Percentiles rank a stretch among this genome's conserved stretches.
phyloP scores from a whole-genome alignment of 2,888 invertebrate genomes.

The Megamerina dolium region DNA sequence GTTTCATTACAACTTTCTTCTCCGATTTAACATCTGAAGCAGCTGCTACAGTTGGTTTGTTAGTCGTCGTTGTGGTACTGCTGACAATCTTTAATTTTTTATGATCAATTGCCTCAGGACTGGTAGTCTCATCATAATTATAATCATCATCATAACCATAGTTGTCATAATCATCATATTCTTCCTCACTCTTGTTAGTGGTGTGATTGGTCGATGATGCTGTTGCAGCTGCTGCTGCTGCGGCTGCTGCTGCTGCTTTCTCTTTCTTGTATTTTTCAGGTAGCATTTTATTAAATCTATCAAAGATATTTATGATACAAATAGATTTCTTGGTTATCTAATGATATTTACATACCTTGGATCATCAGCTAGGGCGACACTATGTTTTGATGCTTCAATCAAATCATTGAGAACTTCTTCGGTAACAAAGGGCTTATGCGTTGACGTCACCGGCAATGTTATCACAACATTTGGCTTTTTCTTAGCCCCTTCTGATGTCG shows the following conservation, averaged over 20 bases:
- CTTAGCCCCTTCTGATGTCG: constrained; percentile 2
- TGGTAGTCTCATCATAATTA: constrained; percentile 27
- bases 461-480: not conserved
- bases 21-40: constrained; percentile 23
- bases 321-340: not conserved
- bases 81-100: constrained; percentile 28
- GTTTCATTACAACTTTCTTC: constrained; percentile 27
- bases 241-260: constrained; percentile 23
- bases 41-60: constrained; percentile 19
- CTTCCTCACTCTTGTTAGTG: constrained; percentile 25
- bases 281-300: constrained; percentile 43
- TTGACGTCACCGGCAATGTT: constrained; percentile 12
- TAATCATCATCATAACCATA: constrained; percentile 36
- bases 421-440: constrained; percentile 30
- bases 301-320: constrained; percentile 2
- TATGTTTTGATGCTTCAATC: constrained; percentile 44
- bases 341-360: constrained; percentile 22
- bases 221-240: no score
- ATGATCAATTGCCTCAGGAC: constrained; percentile 9
- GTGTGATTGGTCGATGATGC: no score
- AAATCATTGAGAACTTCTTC: constrained; percentile 35
- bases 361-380: constrained; percentile 31
- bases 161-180: constrained; percentile 32
- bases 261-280: constrained; percentile 27
- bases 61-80: constrained; percentile 18